These are phyloP conservation scores for Galaxea fascicularis DNA, from an alignment of 92 coral and sea anemone species.

Conservation along the genomic window DNA sequence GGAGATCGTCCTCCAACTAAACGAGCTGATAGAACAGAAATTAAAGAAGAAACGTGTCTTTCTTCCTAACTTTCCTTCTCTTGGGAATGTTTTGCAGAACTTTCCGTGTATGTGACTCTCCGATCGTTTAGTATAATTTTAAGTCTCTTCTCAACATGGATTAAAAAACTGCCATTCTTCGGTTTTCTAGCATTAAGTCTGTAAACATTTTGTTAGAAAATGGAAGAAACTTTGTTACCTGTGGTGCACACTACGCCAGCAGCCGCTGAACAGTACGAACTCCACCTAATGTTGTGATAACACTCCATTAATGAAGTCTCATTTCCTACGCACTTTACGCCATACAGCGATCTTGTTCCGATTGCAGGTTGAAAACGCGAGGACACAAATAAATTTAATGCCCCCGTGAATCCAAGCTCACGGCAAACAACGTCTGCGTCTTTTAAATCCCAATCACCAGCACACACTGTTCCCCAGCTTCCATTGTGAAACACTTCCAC, in stretches of 20 bases:
- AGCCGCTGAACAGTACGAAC: neutral
- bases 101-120: neutral
- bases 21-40: neutral
- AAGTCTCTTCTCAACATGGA: too few relatives aligned
- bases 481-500: constrained; percentile 31
- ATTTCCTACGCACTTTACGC: neutral
- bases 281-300: neutral
- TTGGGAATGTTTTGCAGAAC: too few relatives aligned
- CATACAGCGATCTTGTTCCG: neutral
- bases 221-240: neutral
- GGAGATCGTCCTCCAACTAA: neutral
- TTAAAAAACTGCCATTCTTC: neutral
- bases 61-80: too few relatives aligned
- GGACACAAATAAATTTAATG: neutral
- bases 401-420: constrained; percentile 36
- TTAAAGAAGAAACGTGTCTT: neutral
- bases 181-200: too few relatives aligned
- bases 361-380: too few relatives aligned
- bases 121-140: too few relatives aligned
- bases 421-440: constrained; percentile 38
- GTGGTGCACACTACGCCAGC: constrained; percentile 4
- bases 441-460: neutral
- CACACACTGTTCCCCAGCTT: constrained; percentile 38
- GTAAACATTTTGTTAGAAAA: too few relatives aligned
- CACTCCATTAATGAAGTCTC: neutral